Base-by-base conservation (phyloP, 2,113 vertebrate genomes). In the Sturnus vulgaris region DNA sequence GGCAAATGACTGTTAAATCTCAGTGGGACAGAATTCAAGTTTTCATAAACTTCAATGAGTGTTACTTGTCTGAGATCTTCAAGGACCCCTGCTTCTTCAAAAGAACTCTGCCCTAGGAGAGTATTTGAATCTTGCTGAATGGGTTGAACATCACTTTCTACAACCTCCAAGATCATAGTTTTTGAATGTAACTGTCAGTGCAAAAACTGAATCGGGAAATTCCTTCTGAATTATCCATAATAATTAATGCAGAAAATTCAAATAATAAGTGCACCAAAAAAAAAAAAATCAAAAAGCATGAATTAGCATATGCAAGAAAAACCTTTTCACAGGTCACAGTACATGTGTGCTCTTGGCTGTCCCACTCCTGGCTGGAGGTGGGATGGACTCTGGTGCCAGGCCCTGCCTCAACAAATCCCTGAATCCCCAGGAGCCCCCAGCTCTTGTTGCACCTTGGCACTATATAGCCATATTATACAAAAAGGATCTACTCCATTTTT, bases 321-420 rank as follows among this genome's bases (percentile, higher is more conserved):
- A 4, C 2, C 7, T 68, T 50, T 68, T 88, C 33, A 39, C 30
- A n/a, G 49, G 66, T 82, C 33, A 73, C 56, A 53, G 37, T 22
- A 4, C 15, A 61, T 13, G 37, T 65, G 13, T 31, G 30, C 52
- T 30, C 19, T 5, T 0, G 0, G 23, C 30, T 33, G 30, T 17
- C 13, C 56, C 21, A 33, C 3, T n/a, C 15, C 70, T 37, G n/a
- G 8, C 13, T 42, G 14, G 21, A 56, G 27, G 4, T 46, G 44
- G 19, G 31, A 76, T 0, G 4, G 27, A 35, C 8, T 17, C 37
- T 21, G 24, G n/a, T 6, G 4, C 27, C 55, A 40, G 21, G 28
- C 10, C 8, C 37, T 52, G 30, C 12, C 15, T 15, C 4, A 7
- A 10, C 0, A 4, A 16, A 35, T 4, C 18, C 33, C 40, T 31